Evolutionary conservation across 2,888 invertebrate species (phyloP).

Genomic region (Brachylomia viminalis): DNA sequence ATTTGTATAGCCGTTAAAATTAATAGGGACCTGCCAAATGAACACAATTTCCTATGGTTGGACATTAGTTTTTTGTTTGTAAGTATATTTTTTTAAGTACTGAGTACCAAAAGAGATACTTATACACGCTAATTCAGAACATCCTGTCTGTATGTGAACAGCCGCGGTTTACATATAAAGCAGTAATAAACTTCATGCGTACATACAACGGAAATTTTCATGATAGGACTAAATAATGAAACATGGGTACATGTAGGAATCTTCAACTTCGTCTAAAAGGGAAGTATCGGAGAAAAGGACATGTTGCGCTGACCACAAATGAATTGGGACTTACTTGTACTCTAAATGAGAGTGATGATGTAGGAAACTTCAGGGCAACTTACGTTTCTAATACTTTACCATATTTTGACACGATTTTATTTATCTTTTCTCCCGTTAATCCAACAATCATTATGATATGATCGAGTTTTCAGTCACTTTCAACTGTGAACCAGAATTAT

Average conservation of each 20-base stretch:
- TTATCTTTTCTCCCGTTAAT: background rate
- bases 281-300: background rate
- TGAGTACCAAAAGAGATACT: constrained; percentile 42
- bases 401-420: too few species aligned
- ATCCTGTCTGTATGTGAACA: constrained; percentile 38
- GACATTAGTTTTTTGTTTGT: constrained; percentile 7
- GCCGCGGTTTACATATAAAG: constrained; percentile 10
- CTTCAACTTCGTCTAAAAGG: background rate
- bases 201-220: constrained; percentile 3
- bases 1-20: background rate
- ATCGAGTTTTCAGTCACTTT: background rate
- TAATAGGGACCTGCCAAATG: background rate
- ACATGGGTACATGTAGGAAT: background rate
- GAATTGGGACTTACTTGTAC: background rate
- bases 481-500: too few species aligned
- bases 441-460: background rate
- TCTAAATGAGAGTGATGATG: too few species aligned
- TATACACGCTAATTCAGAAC: constrained; percentile 34
- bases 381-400: too few species aligned
- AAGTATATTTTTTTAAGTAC: constrained; percentile 35
- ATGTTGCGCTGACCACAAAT: too few species aligned
- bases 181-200: constrained; percentile 27
- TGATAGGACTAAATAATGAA: background rate
- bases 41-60: constrained; percentile 3
- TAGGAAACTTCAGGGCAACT: too few species aligned